phyloP scores from a whole-genome alignment of 2,113 vertebrate genomes.

The Datnioides undecimradiatus region DNA sequence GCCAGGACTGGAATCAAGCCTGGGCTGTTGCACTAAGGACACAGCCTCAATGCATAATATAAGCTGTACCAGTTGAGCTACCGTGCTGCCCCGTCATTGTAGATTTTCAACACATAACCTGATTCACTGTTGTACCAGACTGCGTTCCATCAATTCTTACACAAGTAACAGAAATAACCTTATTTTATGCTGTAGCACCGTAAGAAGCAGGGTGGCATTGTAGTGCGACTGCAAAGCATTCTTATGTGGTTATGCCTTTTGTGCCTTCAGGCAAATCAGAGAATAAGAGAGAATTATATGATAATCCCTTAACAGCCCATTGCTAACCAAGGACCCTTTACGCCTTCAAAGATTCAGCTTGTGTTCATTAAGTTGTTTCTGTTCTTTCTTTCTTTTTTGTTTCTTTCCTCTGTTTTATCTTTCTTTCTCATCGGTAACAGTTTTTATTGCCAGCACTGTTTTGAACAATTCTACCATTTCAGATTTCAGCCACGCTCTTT shows the following conservation, averaged over 20 bases:
- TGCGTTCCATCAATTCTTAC: slow-evolving; percentile 25
- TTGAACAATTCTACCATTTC: background rate
- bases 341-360: background rate
- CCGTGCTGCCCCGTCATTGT: too few relatives aligned
- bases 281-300: background rate
- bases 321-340: background rate
- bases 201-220: slow-evolving; percentile 3
- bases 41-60: too few relatives aligned
- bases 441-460: background rate
- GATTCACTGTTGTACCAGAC: slow-evolving; percentile 23
- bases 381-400: background rate
- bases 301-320: slow-evolving; percentile 33
- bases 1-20: too few relatives aligned
- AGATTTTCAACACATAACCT: slow-evolving; percentile 55
- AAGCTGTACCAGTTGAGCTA: too few relatives aligned
- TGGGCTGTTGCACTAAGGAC: too few relatives aligned
- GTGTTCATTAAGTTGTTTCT: background rate
- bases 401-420: background rate
- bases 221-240: background rate
- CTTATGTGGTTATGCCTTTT: slow-evolving; percentile 24
- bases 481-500: slow-evolving; percentile 30
- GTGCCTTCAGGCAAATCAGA: slow-evolving; percentile 17
- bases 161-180: slow-evolving; percentile 24
- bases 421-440: background rate
- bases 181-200: slow-evolving; percentile 3